These are phyloP conservation scores for Noctua comes DNA, from an alignment of 2,888 invertebrate genomes.

Conservation along the genomic window DNA sequence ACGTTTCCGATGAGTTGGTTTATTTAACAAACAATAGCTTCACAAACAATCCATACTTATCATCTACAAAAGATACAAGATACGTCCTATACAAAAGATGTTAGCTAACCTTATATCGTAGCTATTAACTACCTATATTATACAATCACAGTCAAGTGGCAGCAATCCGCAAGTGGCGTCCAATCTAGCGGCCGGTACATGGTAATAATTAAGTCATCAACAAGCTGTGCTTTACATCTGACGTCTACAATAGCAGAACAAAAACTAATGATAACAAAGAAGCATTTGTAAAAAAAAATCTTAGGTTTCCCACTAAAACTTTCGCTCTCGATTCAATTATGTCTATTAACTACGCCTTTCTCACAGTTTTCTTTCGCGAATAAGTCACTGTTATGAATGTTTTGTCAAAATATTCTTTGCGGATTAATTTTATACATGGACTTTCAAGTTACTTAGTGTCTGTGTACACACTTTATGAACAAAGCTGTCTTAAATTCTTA, in stretches of 20 bases:
- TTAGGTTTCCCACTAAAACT: conserved; percentile 77
- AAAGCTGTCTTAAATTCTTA: background rate
- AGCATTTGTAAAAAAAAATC: conserved; percentile 68
- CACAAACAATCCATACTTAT: background rate
- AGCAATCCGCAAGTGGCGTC: no score
- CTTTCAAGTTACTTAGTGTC: conserved; percentile 8
- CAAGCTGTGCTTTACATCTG: conserved; percentile 33
- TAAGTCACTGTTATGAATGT: conserved; percentile 50
- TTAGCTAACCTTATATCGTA: background rate
- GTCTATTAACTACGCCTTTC: conserved; percentile 79
- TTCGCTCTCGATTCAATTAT: conserved; percentile 83
- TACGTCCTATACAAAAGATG: no score
- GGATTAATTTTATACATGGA: conserved; percentile 4
- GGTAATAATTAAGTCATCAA: conserved; percentile 36
- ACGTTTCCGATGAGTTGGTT: conserved; percentile 77
- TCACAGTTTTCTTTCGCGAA: conserved; percentile 75
- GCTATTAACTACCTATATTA: conserved; percentile 1
- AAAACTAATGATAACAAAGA: conserved; percentile 70
- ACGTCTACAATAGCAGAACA: conserved; percentile 52
- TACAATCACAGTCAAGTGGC: background rate
- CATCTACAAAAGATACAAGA: no score
- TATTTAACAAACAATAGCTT: conserved; percentile 25
- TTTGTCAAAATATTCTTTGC: conserved; percentile 33
- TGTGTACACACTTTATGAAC: conserved; percentile 6
- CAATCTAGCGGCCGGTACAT: background rate